Evolutionary conservation across 2,113 vertebrate genomes (phyloP), one percentile per base, ranked within the genome.

Genomic region (Silurus glanis): DNA sequence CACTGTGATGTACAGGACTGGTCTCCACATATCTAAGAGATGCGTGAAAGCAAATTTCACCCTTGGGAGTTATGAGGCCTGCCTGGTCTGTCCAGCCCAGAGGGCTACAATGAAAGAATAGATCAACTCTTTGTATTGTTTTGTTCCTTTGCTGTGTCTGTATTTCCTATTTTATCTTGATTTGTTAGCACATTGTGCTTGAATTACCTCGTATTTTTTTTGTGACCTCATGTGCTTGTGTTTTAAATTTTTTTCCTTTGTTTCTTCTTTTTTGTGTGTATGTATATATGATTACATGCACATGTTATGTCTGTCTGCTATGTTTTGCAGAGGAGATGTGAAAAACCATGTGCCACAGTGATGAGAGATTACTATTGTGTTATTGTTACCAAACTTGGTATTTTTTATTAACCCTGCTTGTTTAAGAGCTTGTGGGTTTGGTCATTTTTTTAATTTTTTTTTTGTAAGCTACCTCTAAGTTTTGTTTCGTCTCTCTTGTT

Each of bases 141-240:
- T 90, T 80, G 88, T 93, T 92, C 90, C 89, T 90, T 90, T 90
- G 89, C 91, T 91, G 55, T 92, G 90, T 93, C 89, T 91, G 91
- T 86, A 88, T 95, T 89, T 93, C 88, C 83, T 93, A 91, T 93
- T 93, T 90, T 93, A 93, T 91, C 91, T 95, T 94, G 88, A 92
- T 93, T 17, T 95, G 92, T 90, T 92, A 93, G 96, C 96, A 97
- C 96, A 95, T 98, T 94, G 96, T 98, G 97, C 97, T 99, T 99
- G 97, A 98, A 98, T 98, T 98, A 97, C 97, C 97, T 97, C 96
- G 94, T 97, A 84, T 96, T 96, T 96, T 96, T 96, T 95, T 95
- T 95, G 96, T 97, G 97, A 99, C 96, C 97, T 99, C 96, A 97
- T 97, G 93, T 96, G 91, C 91, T 93, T 92, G 91, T 87, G 80